These are phyloP conservation scores for Galemys pyrenaicus DNA, from an alignment of 2,113 vertebrate species.

Conservation along the genomic window DNA sequence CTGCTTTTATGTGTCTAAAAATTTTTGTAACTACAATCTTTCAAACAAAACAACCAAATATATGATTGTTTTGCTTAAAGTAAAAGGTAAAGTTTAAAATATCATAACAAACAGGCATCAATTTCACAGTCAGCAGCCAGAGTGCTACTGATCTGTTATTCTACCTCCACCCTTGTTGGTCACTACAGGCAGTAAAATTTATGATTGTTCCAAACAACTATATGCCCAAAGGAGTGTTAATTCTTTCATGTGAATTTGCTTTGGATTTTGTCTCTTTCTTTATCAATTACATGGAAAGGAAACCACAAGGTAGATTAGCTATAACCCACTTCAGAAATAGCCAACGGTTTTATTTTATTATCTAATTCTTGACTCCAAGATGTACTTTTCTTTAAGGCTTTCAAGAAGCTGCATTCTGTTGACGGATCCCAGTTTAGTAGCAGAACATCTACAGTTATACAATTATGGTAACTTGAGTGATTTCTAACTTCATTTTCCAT, in stretches of 20 bases:
- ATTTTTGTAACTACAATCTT: not conserved
- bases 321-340: constrained; percentile 48
- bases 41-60: not conserved
- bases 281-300: constrained; percentile 69
- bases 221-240: not conserved
- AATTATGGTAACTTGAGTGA: not conserved
- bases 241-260: constrained; percentile 58
- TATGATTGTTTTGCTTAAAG: not conserved
- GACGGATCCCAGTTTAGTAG: not conserved
- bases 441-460: constrained; percentile 33
- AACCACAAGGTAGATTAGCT: constrained; percentile 58
- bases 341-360: constrained; percentile 27
- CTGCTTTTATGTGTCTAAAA: not conserved
- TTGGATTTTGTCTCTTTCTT: constrained; percentile 66
- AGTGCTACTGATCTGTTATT: not conserved
- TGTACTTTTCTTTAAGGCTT: not conserved
- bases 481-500: constrained; percentile 10
- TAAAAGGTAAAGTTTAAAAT: constrained; percentile 20
- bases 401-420: not conserved
- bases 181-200: not conserved
- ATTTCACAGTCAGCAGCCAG: not conserved
- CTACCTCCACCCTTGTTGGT: not conserved
- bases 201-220: not conserved
- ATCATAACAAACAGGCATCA: not conserved
- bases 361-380: constrained; percentile 49